These are phyloP conservation scores for Cheilosia soror DNA, from an alignment of 2,888 invertebrate species.

Conservation along the genomic window DNA sequence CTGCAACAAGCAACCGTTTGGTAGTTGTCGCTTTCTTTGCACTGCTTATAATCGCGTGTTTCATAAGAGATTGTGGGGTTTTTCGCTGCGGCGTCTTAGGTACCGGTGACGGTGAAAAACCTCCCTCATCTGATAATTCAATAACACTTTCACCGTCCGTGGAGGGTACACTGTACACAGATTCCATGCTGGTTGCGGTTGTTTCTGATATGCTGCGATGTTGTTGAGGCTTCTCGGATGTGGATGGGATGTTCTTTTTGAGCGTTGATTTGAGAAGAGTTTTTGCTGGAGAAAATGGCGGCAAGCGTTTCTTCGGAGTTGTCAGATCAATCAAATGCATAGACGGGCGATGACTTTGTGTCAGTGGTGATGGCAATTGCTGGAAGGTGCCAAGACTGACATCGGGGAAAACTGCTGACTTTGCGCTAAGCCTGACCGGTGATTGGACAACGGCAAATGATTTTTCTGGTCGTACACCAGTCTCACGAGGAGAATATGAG, in stretches of 20 bases:
- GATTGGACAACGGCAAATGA: slow-evolving; percentile 80
- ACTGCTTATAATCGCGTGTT: slow-evolving; percentile 80
- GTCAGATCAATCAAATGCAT: slow-evolving; percentile 82
- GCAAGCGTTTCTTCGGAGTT: slow-evolving; percentile 78
- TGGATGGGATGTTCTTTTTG: slow-evolving; percentile 29
- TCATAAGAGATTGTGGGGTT: slow-evolving; percentile 80
- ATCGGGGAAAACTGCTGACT: slow-evolving; percentile 76
- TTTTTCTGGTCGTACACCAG: slow-evolving; percentile 79
- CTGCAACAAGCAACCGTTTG: slow-evolving; percentile 43
- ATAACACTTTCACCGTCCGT: slow-evolving; percentile 79
- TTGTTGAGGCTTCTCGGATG: slow-evolving; percentile 5
- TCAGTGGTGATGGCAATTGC: slow-evolving; percentile 68
- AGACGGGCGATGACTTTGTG: slow-evolving; percentile 76
- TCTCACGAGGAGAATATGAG: slow-evolving; percentile 81
- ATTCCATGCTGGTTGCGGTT: slow-evolving; percentile 36
- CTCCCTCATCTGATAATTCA: slow-evolving; percentile 77
- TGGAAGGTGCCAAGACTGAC: slow-evolving; percentile 77
- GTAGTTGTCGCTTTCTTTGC: slow-evolving; percentile 78
- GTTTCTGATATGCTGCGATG: neutral
- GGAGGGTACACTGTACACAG: slow-evolving; percentile 78
- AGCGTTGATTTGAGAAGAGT: slow-evolving; percentile 60
- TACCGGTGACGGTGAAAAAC: slow-evolving; percentile 65
- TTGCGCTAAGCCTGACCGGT: slow-evolving; percentile 39
- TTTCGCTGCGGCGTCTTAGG: slow-evolving; percentile 77
- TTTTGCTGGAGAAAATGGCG: slow-evolving; percentile 52